phyloP scores from a whole-genome alignment of 2,888 invertebrate species.

The Sepiola atlantica region DNA sequence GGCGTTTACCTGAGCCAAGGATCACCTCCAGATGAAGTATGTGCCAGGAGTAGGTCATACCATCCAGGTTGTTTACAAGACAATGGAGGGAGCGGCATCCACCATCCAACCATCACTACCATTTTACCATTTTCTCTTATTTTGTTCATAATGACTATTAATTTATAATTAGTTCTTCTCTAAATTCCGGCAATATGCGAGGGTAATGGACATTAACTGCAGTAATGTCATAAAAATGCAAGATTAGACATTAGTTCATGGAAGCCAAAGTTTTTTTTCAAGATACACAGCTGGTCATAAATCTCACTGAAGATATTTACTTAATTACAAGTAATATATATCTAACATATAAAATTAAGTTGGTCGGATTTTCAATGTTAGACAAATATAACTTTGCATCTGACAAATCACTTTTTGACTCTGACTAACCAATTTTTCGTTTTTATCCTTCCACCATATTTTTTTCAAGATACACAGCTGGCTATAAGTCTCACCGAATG shows the following conservation, averaged over 20 bases:
- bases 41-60: slow-evolving; percentile 48
- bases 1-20: slow-evolving; percentile 52
- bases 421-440: too few species aligned
- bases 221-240: background rate
- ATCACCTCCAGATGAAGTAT: slow-evolving; percentile 50
- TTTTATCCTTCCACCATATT: too few species aligned
- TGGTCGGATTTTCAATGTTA: too few species aligned
- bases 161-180: background rate
- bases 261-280: too few species aligned
- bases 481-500: background rate
- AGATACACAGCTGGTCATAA: background rate
- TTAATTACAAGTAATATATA: too few species aligned
- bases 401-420: too few species aligned
- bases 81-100: background rate
- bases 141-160: background rate
- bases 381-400: too few species aligned
- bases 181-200: background rate
- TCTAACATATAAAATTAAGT: too few species aligned
- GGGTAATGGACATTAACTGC: background rate
- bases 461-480: background rate
- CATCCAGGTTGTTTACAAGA: background rate
- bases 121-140: background rate
- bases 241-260: too few species aligned
- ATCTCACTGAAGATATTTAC: background rate
- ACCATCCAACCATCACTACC: background rate